Conservation (phyloP, 2,113 vertebrate genomes). For the Pluvianellus socialis region DNA sequence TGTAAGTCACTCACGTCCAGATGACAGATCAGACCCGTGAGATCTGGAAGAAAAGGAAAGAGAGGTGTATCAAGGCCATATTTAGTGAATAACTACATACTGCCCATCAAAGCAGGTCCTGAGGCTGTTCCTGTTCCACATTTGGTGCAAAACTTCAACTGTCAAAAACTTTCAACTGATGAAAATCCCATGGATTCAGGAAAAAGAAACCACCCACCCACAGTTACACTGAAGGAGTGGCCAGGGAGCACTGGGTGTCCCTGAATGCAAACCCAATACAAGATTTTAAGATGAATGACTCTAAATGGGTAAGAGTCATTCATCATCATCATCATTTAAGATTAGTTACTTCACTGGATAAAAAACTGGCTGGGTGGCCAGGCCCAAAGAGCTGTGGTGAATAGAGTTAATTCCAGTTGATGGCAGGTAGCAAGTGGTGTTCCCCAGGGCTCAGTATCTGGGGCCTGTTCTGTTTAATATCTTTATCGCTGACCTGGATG, state of each 20-base stretch:
- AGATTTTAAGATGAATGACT: not conserved
- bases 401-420: too few relatives aligned
- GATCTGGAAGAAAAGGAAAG: not conserved
- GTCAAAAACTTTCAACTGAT: not conserved
- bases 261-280: not conserved
- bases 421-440: too few relatives aligned
- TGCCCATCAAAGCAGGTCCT: not conserved
- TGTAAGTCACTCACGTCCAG: not conserved
- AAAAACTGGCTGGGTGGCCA: too few relatives aligned
- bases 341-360: too few relatives aligned
- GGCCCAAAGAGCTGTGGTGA: too few relatives aligned
- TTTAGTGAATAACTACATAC: not conserved
- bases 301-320: not conserved
- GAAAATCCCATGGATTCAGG: not conserved
- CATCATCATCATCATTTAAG: too few relatives aligned
- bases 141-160: not conserved
- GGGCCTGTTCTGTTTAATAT: too few relatives aligned
- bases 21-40: not conserved
- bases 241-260: not conserved
- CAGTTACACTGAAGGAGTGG: not conserved
- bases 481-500: too few relatives aligned
- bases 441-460: too few relatives aligned
- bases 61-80: not conserved
- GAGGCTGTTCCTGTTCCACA: not conserved
- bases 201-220: not conserved